A percentile compares a stretch with the other conserved stretches of the same genome.
These are phyloP conservation scores for Calcarius ornatus DNA, from an alignment of 2,113 vertebrate species.

Conservation along the genomic window DNA sequence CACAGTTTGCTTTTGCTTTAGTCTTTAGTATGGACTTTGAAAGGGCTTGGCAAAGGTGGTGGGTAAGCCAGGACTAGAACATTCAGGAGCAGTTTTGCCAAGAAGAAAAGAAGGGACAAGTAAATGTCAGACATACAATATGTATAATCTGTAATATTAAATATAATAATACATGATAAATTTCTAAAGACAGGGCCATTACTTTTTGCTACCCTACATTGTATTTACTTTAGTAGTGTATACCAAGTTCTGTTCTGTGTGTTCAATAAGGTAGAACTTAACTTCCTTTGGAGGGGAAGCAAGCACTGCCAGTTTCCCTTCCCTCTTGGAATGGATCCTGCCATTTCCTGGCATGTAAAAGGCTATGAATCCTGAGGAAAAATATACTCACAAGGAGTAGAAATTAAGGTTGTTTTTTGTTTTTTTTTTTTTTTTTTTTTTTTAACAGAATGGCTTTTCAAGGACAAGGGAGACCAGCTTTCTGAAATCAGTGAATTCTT, in stretches of 20 bases:
- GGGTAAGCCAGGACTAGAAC: not conserved
- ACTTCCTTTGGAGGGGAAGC: not conserved
- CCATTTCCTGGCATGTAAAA: not conserved
- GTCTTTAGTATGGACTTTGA: not conserved
- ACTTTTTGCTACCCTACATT: not conserved
- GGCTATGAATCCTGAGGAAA: not conserved
- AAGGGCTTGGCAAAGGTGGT: accelerated
- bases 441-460: not conserved
- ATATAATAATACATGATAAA: not conserved
- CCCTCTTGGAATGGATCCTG: not conserved
- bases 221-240: not conserved
- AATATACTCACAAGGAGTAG: not conserved
- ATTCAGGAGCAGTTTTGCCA: not conserved
- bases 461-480: not conserved
- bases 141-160: not conserved
- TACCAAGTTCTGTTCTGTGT: accelerated
- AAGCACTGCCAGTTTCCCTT: not conserved
- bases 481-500: not conserved
- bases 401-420: not conserved
- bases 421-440: not conserved
- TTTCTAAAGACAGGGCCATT: not conserved
- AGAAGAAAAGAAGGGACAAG: not conserved
- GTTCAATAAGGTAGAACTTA: not conserved
- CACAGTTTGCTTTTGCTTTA: not conserved
- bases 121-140: not conserved